Evolutionary conservation across 2,888 invertebrate species (phyloP), one percentile per base, ranked within the genome.

Genomic region (Didymodactylos carnosus): DNA sequence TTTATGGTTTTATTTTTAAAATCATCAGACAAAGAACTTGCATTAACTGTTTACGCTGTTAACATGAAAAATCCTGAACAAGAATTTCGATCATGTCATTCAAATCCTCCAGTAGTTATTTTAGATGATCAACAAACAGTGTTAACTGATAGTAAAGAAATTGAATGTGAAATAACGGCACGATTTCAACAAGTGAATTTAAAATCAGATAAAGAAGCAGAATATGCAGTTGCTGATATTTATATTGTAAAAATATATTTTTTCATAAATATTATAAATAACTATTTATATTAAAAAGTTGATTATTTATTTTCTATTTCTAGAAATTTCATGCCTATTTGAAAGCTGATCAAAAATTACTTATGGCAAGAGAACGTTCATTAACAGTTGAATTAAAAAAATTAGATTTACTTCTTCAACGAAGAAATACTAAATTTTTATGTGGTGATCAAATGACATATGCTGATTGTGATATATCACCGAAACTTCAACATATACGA

Each of bases 401-500:
- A 75, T 75, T 83, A 25, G 80, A 84, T 75, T 79, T 81, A 76
- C 80, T 82, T 76, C 78, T 86, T 76, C 79, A 78, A 43, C 76
- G 80, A 29, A 88, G 92, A 78, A 89, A 87, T 77, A 91, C 91
- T 73, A 89, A 93, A 77, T 97, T 95, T 86, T 87, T 97, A 78
- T 92, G 94, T 72, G 94, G 94, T 73, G 92, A 94, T 84, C 92
- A 93, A 71, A 92, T 98, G 90, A 95, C 95, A 82, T 95, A 97
- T 84, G 95, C 97, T 84, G 98, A 98, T 85, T 98, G 98, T 85
- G 95, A 97, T 85, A 87, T 98, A 79, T 94, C 98, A 92, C 97
- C 95, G 73, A 88, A 95, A 78, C 87, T 98, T 76, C 98, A 98
- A 85, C 98, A 99, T 85, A 94, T 98, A 84, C 89, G 94, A 83